Evolutionary conservation across 2,888 invertebrate species (phyloP).

Genomic region (Alloplasta piceator): DNA sequence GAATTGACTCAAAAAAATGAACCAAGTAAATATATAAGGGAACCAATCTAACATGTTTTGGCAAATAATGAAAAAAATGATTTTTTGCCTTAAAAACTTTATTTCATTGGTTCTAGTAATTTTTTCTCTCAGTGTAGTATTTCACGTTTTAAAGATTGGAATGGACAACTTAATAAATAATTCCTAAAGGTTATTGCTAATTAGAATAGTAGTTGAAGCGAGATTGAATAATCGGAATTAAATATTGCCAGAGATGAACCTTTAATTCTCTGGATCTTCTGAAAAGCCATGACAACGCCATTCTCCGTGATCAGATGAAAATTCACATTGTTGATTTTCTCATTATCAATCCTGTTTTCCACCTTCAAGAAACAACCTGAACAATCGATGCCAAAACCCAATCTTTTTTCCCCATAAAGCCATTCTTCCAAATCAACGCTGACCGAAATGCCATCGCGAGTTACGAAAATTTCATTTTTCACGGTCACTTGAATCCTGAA

Average conservation of each 20-base stretch:
- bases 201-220: too few species aligned
- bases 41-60: too few species aligned
- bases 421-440: constrained; percentile 73
- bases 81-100: too few species aligned
- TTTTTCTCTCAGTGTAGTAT: too few species aligned
- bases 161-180: too few species aligned
- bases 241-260: constrained; percentile 2
- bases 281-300: constrained; percentile 75
- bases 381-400: constrained; percentile 69
- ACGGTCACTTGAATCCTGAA: constrained; percentile 74
- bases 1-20: too few species aligned
- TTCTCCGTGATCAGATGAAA: constrained; percentile 75
- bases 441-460: constrained; percentile 74
- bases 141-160: too few species aligned
- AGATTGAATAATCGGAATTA: too few species aligned
- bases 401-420: constrained; percentile 68
- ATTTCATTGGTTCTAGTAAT: too few species aligned
- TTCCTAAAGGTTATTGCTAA: too few species aligned
- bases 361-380: constrained; percentile 70
- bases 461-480: constrained; percentile 69
- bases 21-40: too few species aligned
- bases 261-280: constrained; percentile 46
- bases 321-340: constrained; percentile 47
- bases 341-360: constrained; percentile 53
- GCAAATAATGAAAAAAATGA: too few species aligned